phyloP scores from a whole-genome alignment of 2,797 vertebrate species.

The Catharus ustulatus region DNA sequence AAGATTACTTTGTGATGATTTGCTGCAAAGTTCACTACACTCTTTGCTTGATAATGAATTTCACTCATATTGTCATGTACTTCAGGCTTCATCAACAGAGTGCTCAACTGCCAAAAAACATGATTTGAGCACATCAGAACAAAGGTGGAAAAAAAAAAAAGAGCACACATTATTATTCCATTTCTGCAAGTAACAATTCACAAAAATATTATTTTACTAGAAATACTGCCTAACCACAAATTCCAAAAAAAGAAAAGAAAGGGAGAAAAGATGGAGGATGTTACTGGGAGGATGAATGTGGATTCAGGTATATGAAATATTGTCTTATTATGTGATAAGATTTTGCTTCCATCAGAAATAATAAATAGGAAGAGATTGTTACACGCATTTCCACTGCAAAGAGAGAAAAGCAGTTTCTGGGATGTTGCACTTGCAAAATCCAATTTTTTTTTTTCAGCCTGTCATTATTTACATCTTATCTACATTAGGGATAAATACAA shows the following conservation, averaged over 20 bases:
- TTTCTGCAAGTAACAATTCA: conserved; percentile 73
- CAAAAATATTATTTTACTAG: conserved; percentile 45
- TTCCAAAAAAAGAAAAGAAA: background rate
- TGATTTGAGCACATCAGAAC: conserved; percentile 73
- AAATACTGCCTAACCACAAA: background rate
- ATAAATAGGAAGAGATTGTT: background rate
- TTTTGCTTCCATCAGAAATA: background rate
- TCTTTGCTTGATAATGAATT: conserved; percentile 80
- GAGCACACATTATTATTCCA: conserved; percentile 70
- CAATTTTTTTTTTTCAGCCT: background rate
- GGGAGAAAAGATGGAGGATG: background rate
- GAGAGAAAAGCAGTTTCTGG: background rate
- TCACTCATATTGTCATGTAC: conserved; percentile 68
- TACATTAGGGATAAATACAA: background rate
- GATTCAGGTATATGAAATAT: background rate
- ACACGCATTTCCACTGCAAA: background rate
- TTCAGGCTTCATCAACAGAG: conserved; percentile 74
- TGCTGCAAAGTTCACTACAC: conserved; percentile 72
- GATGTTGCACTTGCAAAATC: background rate
- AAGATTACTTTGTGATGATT: conserved; percentile 70
- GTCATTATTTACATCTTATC: background rate
- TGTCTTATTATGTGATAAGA: background rate
- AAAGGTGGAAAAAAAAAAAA: conserved; percentile 60
- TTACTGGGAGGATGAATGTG: background rate
- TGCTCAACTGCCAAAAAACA: conserved; percentile 64